Conservation (phyloP, 2,888 invertebrate genomes). For the Malachius bipustulatus region DNA sequence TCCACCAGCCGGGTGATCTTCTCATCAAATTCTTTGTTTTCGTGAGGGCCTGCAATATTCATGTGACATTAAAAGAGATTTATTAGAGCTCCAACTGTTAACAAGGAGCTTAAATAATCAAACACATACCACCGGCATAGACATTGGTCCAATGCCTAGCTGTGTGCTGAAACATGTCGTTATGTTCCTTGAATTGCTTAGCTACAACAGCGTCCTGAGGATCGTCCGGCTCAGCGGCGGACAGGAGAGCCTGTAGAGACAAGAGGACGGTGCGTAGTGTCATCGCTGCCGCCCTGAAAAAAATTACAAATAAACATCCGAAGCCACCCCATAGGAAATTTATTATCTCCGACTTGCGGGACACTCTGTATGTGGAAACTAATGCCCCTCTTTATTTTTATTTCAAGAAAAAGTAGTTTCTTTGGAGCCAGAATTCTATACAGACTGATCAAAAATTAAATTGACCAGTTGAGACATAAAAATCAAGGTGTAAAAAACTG, state of each 20-base stretch:
- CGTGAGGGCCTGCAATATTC: slow-evolving; percentile 54
- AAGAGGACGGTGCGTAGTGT: slow-evolving; percentile 90
- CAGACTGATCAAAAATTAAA: too few relatives aligned
- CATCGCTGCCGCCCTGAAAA: slow-evolving; percentile 89
- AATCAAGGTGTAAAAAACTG: too few relatives aligned
- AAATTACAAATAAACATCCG: too few relatives aligned
- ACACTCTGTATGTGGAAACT: too few relatives aligned
- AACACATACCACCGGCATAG: slow-evolving; percentile 68
- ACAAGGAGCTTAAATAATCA: too few relatives aligned
- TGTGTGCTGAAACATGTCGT: slow-evolving; percentile 76
- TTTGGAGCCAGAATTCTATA: too few relatives aligned
- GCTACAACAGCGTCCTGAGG: slow-evolving; percentile 97
- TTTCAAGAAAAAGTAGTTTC: too few relatives aligned
- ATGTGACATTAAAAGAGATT: too few relatives aligned
- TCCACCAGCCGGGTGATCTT: slow-evolving; percentile 81
- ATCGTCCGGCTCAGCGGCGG: slow-evolving; percentile 87
- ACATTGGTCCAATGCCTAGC: slow-evolving; percentile 93
- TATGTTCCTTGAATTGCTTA: slow-evolving; percentile 86
- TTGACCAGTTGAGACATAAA: too few relatives aligned
- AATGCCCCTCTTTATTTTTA: slow-evolving; percentile 6
- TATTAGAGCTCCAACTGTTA: too few relatives aligned
- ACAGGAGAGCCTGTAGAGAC: slow-evolving; percentile 88
- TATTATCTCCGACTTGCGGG: too few relatives aligned
- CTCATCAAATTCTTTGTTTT: slow-evolving; percentile 67
- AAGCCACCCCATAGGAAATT: too few relatives aligned